Evolutionary conservation across 2,113 vertebrate genomes (phyloP).

Genomic region (Nipponia nippon): DNA sequence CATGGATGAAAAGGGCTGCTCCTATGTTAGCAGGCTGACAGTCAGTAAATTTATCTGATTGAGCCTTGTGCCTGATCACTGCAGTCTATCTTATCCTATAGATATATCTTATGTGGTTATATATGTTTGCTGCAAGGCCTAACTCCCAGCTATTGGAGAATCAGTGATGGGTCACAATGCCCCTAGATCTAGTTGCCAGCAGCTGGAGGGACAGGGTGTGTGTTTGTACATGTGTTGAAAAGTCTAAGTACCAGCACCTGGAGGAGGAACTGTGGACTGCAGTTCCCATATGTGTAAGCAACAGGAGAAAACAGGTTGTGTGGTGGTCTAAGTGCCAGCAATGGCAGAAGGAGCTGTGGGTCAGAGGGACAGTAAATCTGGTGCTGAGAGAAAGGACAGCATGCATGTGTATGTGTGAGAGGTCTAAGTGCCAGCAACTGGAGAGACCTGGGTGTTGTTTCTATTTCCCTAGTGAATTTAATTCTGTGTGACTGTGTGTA

Average conservation of each 20-base stretch:
- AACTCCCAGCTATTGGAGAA: not conserved
- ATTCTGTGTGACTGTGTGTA: not conserved
- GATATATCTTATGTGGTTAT: not conserved
- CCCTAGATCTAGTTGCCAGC: not conserved
- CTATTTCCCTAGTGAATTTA: not conserved
- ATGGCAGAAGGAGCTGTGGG: not conserved
- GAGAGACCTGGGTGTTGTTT: not conserved
- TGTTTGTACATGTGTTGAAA: not conserved
- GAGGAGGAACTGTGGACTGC: not conserved
- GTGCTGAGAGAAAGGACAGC: not conserved
- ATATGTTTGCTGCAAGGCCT: not conserved
- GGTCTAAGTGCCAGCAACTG: not conserved
- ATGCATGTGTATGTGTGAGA: not conserved
- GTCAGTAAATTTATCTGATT: not conserved
- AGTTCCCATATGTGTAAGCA: not conserved
- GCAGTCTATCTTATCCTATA: too few relatives aligned
- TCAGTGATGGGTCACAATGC: not conserved
- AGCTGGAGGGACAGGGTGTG: not conserved
- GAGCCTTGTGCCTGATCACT: not conserved
- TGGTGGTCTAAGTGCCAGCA: not conserved
- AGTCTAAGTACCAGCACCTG: accelerated
- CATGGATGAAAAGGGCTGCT: not conserved
- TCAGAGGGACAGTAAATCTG: not conserved
- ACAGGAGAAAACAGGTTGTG: not conserved
- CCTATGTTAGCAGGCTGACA: not conserved